phyloP scores from a whole-genome alignment of 1,140 invertebrate genomes.

The Lycorma delicatula region DNA sequence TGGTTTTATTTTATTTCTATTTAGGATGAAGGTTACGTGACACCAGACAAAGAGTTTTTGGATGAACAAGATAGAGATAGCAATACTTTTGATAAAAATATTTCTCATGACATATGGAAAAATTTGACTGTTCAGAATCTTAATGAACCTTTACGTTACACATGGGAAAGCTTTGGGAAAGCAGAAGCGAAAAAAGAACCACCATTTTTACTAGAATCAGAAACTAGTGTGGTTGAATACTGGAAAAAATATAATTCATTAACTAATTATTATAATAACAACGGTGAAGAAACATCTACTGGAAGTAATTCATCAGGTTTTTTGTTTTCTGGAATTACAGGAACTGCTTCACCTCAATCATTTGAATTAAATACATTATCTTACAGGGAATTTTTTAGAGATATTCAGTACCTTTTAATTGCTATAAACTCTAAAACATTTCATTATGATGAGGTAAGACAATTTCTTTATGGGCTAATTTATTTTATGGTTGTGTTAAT shows the following conservation, averaged over 20 bases:
- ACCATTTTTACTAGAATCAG: neutral
- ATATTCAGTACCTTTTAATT: neutral
- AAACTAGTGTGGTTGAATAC: neutral
- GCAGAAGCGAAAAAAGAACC: neutral
- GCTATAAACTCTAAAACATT: neutral
- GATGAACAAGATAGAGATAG: neutral
- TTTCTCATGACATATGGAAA: neutral
- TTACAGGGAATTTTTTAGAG: neutral
- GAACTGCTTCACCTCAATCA: too few relatives aligned
- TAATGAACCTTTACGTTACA: neutral
- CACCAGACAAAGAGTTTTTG: neutral
- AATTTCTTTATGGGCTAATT: too few relatives aligned
- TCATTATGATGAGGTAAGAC: neutral
- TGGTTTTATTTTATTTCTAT: neutral
- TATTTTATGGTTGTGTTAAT: too few relatives aligned
- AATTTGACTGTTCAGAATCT: neutral
- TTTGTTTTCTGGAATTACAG: too few relatives aligned
- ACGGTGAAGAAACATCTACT: too few relatives aligned
- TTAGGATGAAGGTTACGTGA: neutral
- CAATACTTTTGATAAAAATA: neutral
- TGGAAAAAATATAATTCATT: neutral
- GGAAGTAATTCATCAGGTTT: too few relatives aligned
- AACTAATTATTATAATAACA: too few relatives aligned
- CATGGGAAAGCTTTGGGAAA: neutral
- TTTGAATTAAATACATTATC: too few relatives aligned